Conservation (phyloP, 2,888 invertebrate genomes). For the Sycophila texana region DNA sequence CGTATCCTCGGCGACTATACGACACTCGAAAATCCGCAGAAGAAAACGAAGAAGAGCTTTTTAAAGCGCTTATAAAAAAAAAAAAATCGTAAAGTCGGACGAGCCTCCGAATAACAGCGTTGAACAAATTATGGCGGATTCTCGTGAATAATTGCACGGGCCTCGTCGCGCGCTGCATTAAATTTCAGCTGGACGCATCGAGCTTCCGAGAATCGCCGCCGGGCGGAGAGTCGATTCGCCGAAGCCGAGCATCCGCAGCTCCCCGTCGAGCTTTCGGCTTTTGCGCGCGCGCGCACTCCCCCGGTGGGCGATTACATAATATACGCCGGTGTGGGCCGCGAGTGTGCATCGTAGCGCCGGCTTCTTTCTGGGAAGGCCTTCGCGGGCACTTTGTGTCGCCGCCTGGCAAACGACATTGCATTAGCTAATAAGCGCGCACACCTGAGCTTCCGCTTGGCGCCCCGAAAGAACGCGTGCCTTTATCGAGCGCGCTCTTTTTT, state of each 20-base stretch:
- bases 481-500: conserved; percentile 9
- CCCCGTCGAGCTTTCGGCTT: too few species aligned
- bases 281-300: background rate
- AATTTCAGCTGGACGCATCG: background rate
- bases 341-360: background rate
- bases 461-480: background rate
- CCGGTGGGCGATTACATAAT: background rate
- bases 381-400: conserved; percentile 37
- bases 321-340: background rate
- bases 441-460: conserved; percentile 13
- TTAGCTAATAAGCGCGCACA: conserved; percentile 34
- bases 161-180: background rate
- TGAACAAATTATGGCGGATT: too few species aligned
- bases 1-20: too few species aligned
- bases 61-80: too few species aligned
- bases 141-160: too few species aligned
- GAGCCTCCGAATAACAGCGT: background rate
- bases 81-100: background rate
- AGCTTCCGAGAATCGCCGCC: background rate
- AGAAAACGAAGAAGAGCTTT: too few species aligned
- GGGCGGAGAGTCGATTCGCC: background rate
- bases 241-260: too few species aligned
- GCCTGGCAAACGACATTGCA: conserved; percentile 36
- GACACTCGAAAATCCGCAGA: too few species aligned
- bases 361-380: conserved; percentile 52